These are phyloP conservation scores for Drosophila borborema DNA, from an alignment of 2,888 invertebrate genomes.

Conservation along the genomic window DNA sequence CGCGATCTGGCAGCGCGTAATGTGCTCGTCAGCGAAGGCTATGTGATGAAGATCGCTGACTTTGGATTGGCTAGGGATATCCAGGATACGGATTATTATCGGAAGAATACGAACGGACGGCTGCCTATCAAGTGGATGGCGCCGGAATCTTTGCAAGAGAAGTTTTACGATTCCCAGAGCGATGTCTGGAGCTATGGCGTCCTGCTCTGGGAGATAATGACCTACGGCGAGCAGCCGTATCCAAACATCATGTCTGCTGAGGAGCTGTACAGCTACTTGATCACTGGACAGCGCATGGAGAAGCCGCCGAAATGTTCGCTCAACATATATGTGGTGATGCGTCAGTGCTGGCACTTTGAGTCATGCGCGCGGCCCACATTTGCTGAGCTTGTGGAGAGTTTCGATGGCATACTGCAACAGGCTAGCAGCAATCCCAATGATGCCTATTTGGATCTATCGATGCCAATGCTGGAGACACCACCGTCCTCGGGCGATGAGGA, in stretches of 20 bases:
- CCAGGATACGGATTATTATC: slow-evolving; percentile 97
- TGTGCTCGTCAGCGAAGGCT: slow-evolving; percentile 97
- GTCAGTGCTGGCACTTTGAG: slow-evolving; percentile 98
- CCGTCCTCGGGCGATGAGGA: slow-evolving; percentile 91
- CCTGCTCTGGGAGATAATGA: slow-evolving; percentile 99
- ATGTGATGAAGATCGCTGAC: slow-evolving; percentile 98
- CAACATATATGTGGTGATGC: slow-evolving; percentile 98
- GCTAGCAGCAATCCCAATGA: slow-evolving; percentile 89
- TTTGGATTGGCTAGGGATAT: slow-evolving; percentile 98
- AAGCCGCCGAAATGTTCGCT: slow-evolving; percentile 97
- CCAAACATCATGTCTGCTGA: slow-evolving; percentile 97
- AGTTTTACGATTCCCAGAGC: slow-evolving; percentile 96
- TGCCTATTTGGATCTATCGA: slow-evolving; percentile 95
- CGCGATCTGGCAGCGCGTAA: slow-evolving; percentile 99
- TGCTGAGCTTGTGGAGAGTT: slow-evolving; percentile 93
- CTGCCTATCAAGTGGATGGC: slow-evolving; percentile 99
- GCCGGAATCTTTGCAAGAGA: slow-evolving; percentile 97
- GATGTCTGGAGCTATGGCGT: slow-evolving; percentile 99
- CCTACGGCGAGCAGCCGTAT: slow-evolving; percentile 99
- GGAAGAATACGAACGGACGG: slow-evolving; percentile 97
- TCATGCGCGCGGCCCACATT: slow-evolving; percentile 95
- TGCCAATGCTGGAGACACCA: slow-evolving; percentile 94
- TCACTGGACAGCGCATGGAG: slow-evolving; percentile 97
- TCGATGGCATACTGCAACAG: slow-evolving; percentile 92
- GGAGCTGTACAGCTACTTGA: slow-evolving; percentile 95